Evolutionary conservation across 2,113 vertebrate genomes (phyloP).

Genomic region (Rhinopithecus roxellana): DNA sequence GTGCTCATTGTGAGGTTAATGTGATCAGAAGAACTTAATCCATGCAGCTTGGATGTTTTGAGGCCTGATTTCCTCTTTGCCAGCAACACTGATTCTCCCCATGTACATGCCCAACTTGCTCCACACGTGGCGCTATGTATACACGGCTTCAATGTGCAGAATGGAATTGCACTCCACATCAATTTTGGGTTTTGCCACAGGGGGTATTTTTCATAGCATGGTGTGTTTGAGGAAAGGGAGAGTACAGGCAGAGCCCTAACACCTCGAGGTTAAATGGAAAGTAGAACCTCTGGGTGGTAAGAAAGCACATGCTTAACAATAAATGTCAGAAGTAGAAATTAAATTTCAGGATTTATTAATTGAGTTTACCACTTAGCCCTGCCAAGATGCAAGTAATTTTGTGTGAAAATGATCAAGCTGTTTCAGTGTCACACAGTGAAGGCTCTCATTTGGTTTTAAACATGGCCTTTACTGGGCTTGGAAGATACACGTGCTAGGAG

Average conservation of each 20-base stretch:
- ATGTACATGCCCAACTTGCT: fast-evolving
- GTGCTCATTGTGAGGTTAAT: background rate
- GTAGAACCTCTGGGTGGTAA: conserved; percentile 20
- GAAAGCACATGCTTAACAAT: background rate
- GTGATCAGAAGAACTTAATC: background rate
- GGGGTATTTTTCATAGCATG: background rate
- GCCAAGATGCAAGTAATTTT: conserved; percentile 53
- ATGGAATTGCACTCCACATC: fast-evolving
- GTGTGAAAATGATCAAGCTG: conserved; percentile 13
- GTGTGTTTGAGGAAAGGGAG: background rate
- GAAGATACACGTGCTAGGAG: background rate
- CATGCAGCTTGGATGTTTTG: background rate
- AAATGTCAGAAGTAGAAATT: conserved; percentile 47
- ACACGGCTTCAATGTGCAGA: background rate
- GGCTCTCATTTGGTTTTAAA: conserved; percentile 25
- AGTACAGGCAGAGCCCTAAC: background rate
- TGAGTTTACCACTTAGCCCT: conserved; percentile 40
- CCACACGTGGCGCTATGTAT: fast-evolving
- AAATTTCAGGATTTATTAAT: conserved; percentile 67
- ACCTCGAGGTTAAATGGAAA: background rate
- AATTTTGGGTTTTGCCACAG: fast-evolving
- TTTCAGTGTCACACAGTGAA: conserved; percentile 39
- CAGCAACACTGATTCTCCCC: background rate
- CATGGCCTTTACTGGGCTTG: background rate
- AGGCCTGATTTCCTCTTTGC: background rate